A percentile compares a stretch with the other conserved stretches of the same genome.
Evolutionary conservation across 2,113 vertebrate species (phyloP).

Genomic region (Dicentrarchus labrax): DNA sequence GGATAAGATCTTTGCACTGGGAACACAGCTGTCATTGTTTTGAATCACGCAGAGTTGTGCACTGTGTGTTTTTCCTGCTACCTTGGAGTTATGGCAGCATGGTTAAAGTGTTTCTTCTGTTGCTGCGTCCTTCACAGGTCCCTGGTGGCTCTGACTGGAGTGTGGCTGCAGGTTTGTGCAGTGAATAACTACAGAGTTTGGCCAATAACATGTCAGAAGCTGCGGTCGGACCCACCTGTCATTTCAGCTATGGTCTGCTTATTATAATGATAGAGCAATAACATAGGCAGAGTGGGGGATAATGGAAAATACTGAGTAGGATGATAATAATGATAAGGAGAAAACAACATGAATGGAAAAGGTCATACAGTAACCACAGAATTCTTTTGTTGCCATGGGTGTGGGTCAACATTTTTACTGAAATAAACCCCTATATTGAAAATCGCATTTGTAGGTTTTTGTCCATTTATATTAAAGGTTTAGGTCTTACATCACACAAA

Average conservation of each 20-base stretch:
- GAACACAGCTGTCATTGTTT: constrained; percentile 46
- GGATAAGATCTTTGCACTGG: constrained; percentile 36
- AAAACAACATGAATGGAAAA: constrained; percentile 27
- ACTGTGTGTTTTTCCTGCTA: constrained; percentile 39
- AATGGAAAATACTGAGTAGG: constrained; percentile 31
- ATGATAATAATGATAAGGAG: constrained; percentile 6
- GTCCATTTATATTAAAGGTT: not conserved
- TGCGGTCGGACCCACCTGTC: constrained; percentile 25
- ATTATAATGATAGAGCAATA: constrained; percentile 30
- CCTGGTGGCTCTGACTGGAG: constrained; percentile 28
- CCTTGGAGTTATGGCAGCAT: constrained; percentile 43
- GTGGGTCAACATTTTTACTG: constrained; percentile 1
- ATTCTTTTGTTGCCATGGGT: not conserved
- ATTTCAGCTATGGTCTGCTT: constrained; percentile 33
- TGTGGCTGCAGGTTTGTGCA: constrained; percentile 42
- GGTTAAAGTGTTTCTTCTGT: constrained; percentile 44
- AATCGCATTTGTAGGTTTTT: not conserved
- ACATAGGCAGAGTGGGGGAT: not conserved
- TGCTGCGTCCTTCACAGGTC: constrained; percentile 51
- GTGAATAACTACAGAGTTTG: constrained; percentile 24
- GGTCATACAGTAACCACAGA: not conserved
- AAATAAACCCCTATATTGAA: not conserved
- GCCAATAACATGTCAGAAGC: constrained; percentile 51
- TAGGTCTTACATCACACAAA: no score
- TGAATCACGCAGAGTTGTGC: constrained; percentile 24